phyloP scores from a whole-genome alignment of 2,888 invertebrate species.

The Rhingia campestris region DNA sequence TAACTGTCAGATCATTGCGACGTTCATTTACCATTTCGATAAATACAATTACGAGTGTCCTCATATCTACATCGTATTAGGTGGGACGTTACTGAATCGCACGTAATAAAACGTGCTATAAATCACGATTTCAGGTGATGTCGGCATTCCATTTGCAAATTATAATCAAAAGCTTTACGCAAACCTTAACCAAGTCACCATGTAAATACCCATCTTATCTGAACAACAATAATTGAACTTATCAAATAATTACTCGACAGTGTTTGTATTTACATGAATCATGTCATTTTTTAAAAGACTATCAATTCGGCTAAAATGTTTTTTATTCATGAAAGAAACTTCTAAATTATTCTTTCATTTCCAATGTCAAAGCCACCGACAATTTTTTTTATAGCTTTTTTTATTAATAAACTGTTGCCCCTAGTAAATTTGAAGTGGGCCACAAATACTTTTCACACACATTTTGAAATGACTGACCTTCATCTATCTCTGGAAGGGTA shows the following conservation, averaged over 20 bases:
- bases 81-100: background rate
- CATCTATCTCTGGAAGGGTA: conserved; percentile 46
- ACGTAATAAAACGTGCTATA: conserved; percentile 1
- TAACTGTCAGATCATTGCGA: background rate
- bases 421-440: conserved; percentile 5
- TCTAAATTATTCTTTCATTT: conserved; percentile 4
- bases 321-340: background rate
- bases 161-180: background rate
- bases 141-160: background rate
- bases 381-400: conserved; percentile 36
- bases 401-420: conserved; percentile 47
- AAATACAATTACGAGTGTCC: background rate
- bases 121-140: conserved; percentile 9
- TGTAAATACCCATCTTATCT: background rate
- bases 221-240: background rate
- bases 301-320: background rate
- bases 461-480: conserved; percentile 30
- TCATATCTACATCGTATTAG: background rate
- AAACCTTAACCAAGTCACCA: background rate
- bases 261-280: background rate
- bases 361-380: background rate
- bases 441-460: conserved; percentile 7
- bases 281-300: background rate
- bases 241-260: background rate
- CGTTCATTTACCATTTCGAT: background rate